Percentiles rank a stretch among this genome's conserved stretches.
Evolutionary conservation across 1,140 invertebrate species (phyloP).

Genomic region (Brachionus sp.): DNA sequence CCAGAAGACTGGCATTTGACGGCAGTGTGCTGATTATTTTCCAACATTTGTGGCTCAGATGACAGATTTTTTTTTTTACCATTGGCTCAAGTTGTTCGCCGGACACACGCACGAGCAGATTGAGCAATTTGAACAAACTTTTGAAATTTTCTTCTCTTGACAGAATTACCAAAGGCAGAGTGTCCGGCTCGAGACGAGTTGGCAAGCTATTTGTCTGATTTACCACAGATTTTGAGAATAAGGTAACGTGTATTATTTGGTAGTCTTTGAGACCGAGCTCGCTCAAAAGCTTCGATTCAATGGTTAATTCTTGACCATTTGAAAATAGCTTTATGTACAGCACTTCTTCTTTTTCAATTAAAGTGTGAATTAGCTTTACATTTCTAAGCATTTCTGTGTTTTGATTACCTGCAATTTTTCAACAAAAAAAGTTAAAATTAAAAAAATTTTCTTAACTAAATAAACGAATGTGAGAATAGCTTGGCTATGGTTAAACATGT

Average conservation of each 20-base stretch:
- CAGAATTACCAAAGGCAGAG: not conserved
- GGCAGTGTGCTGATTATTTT: slow-evolving; percentile 9
- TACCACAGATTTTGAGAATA: not conserved
- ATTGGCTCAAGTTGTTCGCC: not conserved
- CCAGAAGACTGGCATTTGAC: not conserved
- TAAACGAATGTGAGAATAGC: too few relatives aligned
- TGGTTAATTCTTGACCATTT: not conserved
- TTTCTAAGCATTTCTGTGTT: not conserved
- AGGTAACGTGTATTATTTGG: not conserved
- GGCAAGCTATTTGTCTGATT: not conserved
- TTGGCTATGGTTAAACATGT: too few relatives aligned
- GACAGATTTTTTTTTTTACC: not conserved
- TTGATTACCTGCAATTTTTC: not conserved
- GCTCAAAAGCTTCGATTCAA: slow-evolving; percentile 14
- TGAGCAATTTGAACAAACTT: slow-evolving; percentile 9
- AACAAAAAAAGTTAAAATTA: too few relatives aligned
- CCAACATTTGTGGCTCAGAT: slow-evolving; percentile 8
- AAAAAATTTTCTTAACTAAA: too few relatives aligned
- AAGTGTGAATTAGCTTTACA: not conserved
- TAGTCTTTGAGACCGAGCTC: slow-evolving; percentile 19
- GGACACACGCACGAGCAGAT: not conserved
- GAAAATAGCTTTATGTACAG: slow-evolving; percentile 16
- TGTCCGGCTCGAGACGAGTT: not conserved
- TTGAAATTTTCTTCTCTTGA: slow-evolving; percentile 17
- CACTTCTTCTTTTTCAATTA: slow-evolving; percentile 9